These are phyloP conservation scores for Urechis unicinctus DNA, from an alignment of 2,888 invertebrate genomes.

Conservation along the genomic window DNA sequence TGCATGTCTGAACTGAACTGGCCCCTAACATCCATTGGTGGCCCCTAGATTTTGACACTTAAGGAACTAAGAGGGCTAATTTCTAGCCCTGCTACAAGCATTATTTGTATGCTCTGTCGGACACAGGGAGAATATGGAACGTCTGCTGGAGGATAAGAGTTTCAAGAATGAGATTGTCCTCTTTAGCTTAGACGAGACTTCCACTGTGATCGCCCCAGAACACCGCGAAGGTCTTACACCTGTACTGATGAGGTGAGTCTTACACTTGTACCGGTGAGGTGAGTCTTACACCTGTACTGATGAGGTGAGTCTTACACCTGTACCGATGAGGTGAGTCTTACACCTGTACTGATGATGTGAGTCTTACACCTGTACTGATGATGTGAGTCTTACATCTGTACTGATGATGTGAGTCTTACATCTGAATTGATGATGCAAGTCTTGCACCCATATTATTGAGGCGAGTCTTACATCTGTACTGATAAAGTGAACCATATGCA, in stretches of 20 bases:
- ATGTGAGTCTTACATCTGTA: not conserved
- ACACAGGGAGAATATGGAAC: slow-evolving; percentile 65
- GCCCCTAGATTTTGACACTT: too few relatives aligned
- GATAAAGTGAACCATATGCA: too few relatives aligned
- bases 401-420: not conserved
- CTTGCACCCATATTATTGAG: too few relatives aligned
- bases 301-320: too few relatives aligned
- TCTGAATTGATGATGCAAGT: too few relatives aligned
- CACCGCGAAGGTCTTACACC: slow-evolving; percentile 63
- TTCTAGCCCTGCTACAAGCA: not conserved
- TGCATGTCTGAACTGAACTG: too few relatives aligned
- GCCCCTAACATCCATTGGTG: too few relatives aligned
- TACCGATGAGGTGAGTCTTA: not conserved
- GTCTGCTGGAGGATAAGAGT: slow-evolving; percentile 77
- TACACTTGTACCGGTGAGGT: too few relatives aligned
- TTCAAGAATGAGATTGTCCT: slow-evolving; percentile 77
- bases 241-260: slow-evolving; percentile 52
- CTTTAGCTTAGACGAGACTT: slow-evolving; percentile 72
- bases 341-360: not conserved
- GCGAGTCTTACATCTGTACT: too few relatives aligned
- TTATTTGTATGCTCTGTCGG: not conserved
- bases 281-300: too few relatives aligned
- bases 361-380: not conserved
- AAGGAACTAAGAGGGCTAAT: too few relatives aligned
- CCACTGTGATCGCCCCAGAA: slow-evolving; percentile 62